Evolutionary conservation across 2,888 invertebrate genomes (phyloP), one percentile per base, ranked within the genome.

Genomic region (Mallateleia sp.): DNA sequence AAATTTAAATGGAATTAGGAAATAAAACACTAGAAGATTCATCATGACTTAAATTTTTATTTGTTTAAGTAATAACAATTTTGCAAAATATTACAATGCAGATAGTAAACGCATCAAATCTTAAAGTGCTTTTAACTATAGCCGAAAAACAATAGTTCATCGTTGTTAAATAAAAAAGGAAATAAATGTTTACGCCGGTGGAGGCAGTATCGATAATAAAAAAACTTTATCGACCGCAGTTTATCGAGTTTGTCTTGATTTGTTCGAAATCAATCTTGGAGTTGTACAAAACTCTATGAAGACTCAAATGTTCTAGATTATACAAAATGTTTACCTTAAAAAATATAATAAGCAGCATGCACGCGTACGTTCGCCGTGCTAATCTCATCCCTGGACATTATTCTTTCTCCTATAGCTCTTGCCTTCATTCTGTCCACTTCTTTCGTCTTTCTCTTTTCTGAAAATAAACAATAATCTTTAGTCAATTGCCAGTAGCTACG

Each of bases 311-410:
- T 88, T 45, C 88, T 92, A 94, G 93, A 93, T 93, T 94, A 94
- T 94, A 92, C 92, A 94, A 95, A 94, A 94, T 93, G 88, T 93
- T 95, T 95, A 95, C 94, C 95, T 94, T 94, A 94, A 92, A 69
- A 90, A 93, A 92, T 94, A 94, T 87, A 91, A 93, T 93, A 93
- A 94, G 93, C 91, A 91, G 93, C 87, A 90, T 91, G 90, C 88
- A 90, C 89, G 89, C 88, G 87, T 88, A 89, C 88, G 87, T 89
- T 91, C 89, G 83, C 79, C 88, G 88, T 82, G 87, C 87, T 89
- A 89, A 88, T 91, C 88, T 90, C 80, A 24, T 69, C 72, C 81
- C 66, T 88, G 79, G 54, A 74, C 24, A 28, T 75, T 67, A 60
- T 69, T 69, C 87, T 82, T 84, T 81, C 82, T 64, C 32, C 52